A percentile compares a stretch with the other conserved stretches of the same genome.
Conservation (phyloP, 2,797 vertebrate genomes). For the Muscicapa striata region DNA sequence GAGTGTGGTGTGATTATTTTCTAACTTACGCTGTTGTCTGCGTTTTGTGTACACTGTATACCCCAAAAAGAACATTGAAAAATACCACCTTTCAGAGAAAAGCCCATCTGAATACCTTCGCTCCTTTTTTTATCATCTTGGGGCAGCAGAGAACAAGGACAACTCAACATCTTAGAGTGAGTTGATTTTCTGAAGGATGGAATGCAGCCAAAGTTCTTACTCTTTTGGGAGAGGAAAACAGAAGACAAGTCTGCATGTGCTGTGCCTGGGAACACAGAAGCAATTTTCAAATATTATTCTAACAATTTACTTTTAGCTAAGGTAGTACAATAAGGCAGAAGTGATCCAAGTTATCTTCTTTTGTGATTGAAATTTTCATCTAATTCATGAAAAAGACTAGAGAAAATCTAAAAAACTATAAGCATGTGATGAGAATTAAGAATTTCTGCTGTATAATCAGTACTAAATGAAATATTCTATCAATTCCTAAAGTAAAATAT, state of each 20-base stretch:
- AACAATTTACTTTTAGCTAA: background rate
- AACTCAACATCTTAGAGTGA: background rate
- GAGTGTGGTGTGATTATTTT: background rate
- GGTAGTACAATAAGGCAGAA: background rate
- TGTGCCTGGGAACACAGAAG: background rate
- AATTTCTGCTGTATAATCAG: background rate
- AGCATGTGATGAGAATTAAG: conserved; percentile 10
- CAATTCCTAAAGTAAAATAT: background rate
- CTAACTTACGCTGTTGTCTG: background rate
- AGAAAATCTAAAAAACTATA: background rate
- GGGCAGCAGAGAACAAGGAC: background rate
- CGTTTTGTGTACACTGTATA: background rate
- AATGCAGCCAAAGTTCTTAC: background rate
- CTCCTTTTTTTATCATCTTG: background rate
- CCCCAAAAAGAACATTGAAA: background rate
- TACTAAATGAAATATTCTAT: background rate
- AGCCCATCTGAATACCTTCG: background rate
- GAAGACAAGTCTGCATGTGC: background rate
- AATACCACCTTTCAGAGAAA: background rate
- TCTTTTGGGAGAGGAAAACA: background rate
- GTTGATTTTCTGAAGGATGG: background rate
- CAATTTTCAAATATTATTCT: background rate
- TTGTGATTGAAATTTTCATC: background rate
- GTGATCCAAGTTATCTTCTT: background rate
- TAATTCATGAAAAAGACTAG: background rate